Conservation (phyloP, 37 sponge, comb jelly and placozoan species). For the Diacarnus erythraeanus region DNA sequence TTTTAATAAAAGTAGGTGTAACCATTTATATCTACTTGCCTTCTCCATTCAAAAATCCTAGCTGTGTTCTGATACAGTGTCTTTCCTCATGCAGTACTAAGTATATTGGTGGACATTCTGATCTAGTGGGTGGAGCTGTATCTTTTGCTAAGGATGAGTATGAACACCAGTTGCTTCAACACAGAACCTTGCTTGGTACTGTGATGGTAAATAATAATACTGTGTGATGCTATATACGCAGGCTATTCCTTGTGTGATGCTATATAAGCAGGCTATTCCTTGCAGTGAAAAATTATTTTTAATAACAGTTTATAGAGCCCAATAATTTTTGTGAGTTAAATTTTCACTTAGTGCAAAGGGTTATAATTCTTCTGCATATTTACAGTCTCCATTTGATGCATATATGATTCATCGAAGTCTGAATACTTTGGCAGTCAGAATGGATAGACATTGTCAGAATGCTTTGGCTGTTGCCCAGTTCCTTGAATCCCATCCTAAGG, state of each 20-base stretch:
- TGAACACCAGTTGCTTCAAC: background rate
- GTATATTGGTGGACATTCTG: slow-evolving; percentile 77
- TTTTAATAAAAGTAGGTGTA: too few relatives aligned
- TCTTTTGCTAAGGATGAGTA: slow-evolving; percentile 30
- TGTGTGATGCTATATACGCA: too few relatives aligned
- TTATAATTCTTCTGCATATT: too few relatives aligned
- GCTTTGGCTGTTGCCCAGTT: slow-evolving; percentile 67
- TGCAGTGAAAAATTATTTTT: too few relatives aligned
- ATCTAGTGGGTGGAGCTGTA: slow-evolving; percentile 57
- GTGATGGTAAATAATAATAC: slow-evolving; percentile 39
- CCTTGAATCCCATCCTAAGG: slow-evolving; percentile 67
- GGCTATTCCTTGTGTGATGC: too few relatives aligned
- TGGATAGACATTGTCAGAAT: slow-evolving; percentile 69
- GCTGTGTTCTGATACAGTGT: too few relatives aligned
- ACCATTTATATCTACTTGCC: too few relatives aligned
- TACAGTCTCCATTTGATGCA: slow-evolving; percentile 71
- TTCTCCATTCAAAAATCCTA: too few relatives aligned
- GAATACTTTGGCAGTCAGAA: slow-evolving; percentile 78
- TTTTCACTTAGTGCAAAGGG: too few relatives aligned
- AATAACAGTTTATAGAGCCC: too few relatives aligned
- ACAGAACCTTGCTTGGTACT: slow-evolving; percentile 22
- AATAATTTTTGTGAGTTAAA: too few relatives aligned
- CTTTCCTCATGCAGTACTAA: slow-evolving; percentile 73
- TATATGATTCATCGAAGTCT: slow-evolving; percentile 64
- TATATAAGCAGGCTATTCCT: too few relatives aligned